phyloP scores from a whole-genome alignment of 2,888 invertebrate species.

The Acanthosepion esculentum region DNA sequence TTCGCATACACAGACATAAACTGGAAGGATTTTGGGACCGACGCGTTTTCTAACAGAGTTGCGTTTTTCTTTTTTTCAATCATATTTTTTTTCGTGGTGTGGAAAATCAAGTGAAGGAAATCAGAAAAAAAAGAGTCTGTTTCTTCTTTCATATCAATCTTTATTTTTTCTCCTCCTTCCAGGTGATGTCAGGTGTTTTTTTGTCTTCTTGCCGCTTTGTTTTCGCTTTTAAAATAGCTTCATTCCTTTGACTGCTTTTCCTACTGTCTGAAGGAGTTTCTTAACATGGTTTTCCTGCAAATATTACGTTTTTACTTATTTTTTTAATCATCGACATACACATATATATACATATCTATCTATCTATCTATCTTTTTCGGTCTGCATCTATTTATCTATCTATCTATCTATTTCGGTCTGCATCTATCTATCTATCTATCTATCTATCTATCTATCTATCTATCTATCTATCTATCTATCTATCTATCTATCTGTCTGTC shows the following conservation, averaged over 20 bases:
- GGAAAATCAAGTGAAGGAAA: background rate
- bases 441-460: background rate
- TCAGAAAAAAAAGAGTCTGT: background rate
- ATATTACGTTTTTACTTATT: no score
- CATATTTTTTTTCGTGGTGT: background rate
- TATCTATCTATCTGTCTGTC: background rate
- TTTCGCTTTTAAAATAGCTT: background rate
- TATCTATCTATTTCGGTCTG: no score
- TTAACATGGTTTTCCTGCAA: background rate
- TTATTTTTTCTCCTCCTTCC: background rate
- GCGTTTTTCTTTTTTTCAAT: background rate
- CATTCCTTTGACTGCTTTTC: background rate
- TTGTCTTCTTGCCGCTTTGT: background rate
- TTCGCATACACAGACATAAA: background rate
- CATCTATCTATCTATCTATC: background rate
- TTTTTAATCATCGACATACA: background rate
- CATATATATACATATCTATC: background rate
- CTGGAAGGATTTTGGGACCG: background rate
- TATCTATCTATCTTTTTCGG: background rate
- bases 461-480: background rate
- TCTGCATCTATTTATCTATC: background rate
- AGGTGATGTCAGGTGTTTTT: background rate
- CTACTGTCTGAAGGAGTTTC: background rate
- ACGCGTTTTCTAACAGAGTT: background rate
- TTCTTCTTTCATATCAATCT: background rate